Evolutionary conservation across 2,888 invertebrate species (phyloP).

Genomic region (Drosophila mimica): DNA sequence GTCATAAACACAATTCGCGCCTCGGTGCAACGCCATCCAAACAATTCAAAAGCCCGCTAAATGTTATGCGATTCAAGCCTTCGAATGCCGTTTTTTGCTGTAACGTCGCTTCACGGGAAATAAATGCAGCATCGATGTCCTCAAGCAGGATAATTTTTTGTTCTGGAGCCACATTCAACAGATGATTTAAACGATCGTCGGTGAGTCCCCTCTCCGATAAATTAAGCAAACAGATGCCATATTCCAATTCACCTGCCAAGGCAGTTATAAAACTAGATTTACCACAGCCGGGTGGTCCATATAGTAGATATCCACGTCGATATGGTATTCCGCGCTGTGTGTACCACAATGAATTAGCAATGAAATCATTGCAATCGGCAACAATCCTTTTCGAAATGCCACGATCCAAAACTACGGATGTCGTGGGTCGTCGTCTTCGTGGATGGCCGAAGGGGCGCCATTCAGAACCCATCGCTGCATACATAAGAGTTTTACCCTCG

Average conservation of each 20-base stretch:
- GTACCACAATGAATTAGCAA: conserved; percentile 96
- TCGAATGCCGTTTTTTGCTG: conserved; percentile 93
- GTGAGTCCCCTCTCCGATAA: conserved; percentile 97
- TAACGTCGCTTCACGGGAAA: conserved; percentile 91
- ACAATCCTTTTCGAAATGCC: conserved; percentile 92
- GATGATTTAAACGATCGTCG: conserved; percentile 97
- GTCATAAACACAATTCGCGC: conserved; percentile 99
- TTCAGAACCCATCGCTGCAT: conserved; percentile 94
- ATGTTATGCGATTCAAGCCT: conserved; percentile 96
- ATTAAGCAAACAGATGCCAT: conserved; percentile 98
- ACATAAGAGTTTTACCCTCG: conserved; percentile 85
- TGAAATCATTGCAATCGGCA: conserved; percentile 95
- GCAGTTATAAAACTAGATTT: conserved; percentile 98
- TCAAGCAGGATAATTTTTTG: conserved; percentile 97
- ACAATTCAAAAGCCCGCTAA: conserved; percentile 98
- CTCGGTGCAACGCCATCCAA: conserved; percentile 99
- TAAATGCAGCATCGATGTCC: conserved; percentile 98
- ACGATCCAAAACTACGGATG: conserved; percentile 94
- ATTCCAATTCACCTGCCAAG: conserved; percentile 97
- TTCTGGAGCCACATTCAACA: conserved; percentile 95
- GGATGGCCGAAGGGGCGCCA: conserved; percentile 99
- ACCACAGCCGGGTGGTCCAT: conserved; percentile 99
- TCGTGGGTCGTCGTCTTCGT: conserved; percentile 92
- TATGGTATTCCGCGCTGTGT: conserved; percentile 89
- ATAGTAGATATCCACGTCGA: conserved; percentile 92